phyloP scores from a whole-genome alignment of 92 coral and sea anemone species.

The Epizoanthus fatuus region DNA sequence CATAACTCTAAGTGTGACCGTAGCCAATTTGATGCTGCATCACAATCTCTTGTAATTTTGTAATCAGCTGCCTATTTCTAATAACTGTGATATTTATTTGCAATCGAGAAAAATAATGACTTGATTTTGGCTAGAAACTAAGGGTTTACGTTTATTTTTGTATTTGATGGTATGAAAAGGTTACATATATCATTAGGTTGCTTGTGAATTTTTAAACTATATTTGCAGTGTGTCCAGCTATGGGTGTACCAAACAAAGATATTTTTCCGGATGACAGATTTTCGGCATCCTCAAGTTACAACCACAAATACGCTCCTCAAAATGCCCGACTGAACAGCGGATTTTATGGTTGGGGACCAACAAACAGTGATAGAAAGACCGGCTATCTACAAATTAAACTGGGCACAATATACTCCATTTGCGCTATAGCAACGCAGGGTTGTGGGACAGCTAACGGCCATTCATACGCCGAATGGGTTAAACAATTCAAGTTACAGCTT shows the following conservation, averaged over 20 bases:
- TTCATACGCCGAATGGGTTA: background rate
- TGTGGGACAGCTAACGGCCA: background rate
- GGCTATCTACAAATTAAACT: conserved; percentile 7
- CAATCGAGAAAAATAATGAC: too few relatives aligned
- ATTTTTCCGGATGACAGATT: background rate
- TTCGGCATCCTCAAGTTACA: background rate
- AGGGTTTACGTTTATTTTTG: too few relatives aligned
- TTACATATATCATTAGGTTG: too few relatives aligned
- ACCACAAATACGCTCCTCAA: background rate
- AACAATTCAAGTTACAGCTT: background rate
- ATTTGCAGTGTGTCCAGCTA: conserved; percentile 3
- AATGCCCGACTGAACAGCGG: background rate
- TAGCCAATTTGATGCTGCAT: too few relatives aligned
- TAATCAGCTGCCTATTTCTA: too few relatives aligned
- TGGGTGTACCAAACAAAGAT: background rate
- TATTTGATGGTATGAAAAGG: too few relatives aligned
- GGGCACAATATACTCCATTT: background rate
- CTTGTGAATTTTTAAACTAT: too few relatives aligned
- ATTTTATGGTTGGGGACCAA: background rate
- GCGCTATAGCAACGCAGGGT: conserved; percentile 16
- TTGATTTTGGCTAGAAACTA: too few relatives aligned
- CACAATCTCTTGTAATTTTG: too few relatives aligned
- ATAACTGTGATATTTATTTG: too few relatives aligned
- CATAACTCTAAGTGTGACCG: too few relatives aligned
- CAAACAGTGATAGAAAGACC: background rate